These are phyloP conservation scores for Rhodophaea formosa DNA, from an alignment of 2,888 invertebrate species.

Conservation along the genomic window DNA sequence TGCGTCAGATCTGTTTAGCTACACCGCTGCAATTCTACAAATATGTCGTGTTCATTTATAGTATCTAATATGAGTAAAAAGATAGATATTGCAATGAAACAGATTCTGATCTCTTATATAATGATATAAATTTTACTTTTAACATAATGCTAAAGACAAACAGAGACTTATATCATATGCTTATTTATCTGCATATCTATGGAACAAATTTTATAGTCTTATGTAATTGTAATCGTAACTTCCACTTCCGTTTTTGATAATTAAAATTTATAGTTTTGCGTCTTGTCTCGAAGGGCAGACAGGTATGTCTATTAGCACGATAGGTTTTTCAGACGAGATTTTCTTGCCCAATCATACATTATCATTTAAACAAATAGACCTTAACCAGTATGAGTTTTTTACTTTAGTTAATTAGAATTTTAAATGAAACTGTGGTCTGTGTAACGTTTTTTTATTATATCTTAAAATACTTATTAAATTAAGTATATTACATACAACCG, in stretches of 20 bases:
- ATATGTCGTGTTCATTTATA: background rate
- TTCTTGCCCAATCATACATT: too few species aligned
- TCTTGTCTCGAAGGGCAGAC: too few species aligned
- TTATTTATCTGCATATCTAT: too few species aligned
- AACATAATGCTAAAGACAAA: too few species aligned
- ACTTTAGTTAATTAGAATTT: background rate
- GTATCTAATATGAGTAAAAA: background rate
- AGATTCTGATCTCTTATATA: background rate
- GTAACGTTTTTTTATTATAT: constrained; percentile 59
- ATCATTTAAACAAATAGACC: too few species aligned
- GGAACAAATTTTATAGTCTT: too few species aligned
- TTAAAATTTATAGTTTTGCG: too few species aligned
- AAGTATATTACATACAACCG: constrained; percentile 67
- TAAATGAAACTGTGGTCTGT: constrained; percentile 59
- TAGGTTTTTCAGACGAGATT: too few species aligned
- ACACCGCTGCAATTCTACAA: background rate
- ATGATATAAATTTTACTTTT: background rate
- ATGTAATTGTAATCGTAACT: too few species aligned
- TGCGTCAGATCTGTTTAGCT: constrained; percentile 3
- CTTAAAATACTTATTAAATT: constrained; percentile 71
- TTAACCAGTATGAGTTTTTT: background rate
- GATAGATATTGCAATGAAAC: background rate
- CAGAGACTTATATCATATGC: too few species aligned
- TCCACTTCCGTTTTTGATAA: too few species aligned
- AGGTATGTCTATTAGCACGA: too few species aligned